Conservation (phyloP, 2,113 vertebrate species). For the Jaculus jaculus region DNA sequence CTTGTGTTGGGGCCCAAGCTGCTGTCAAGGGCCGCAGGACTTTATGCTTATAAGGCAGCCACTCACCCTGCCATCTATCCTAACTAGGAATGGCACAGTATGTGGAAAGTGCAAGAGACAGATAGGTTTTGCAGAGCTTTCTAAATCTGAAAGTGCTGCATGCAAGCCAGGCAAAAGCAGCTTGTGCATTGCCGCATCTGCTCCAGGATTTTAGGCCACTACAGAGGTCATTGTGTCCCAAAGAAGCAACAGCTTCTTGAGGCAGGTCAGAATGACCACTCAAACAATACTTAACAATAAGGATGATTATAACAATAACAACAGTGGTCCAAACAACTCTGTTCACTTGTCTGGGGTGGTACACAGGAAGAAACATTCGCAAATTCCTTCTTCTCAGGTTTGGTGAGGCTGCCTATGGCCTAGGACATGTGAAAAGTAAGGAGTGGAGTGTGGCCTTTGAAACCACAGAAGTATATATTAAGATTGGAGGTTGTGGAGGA, state of each 20-base stretch:
- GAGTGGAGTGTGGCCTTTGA: not conserved
- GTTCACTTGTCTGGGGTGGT: fast-evolving
- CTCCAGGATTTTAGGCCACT: not conserved
- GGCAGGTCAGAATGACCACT: fast-evolving
- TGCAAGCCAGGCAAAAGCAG: fast-evolving
- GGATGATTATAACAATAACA: not conserved
- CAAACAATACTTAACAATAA: not conserved
- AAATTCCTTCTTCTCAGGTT: fast-evolving
- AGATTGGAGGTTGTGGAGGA: not conserved
- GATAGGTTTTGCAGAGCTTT: not conserved
- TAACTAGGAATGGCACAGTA: fast-evolving
- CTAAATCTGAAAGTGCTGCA: not conserved
- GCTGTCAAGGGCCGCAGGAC: fast-evolving
- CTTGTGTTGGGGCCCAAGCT: fast-evolving
- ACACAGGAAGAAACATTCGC: not conserved
- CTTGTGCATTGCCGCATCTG: fast-evolving
- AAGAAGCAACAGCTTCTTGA: not conserved
- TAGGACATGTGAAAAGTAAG: fast-evolving
- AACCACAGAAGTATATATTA: not conserved
- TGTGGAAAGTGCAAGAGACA: not conserved
- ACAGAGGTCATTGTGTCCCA: not conserved
- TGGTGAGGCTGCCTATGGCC: fast-evolving
- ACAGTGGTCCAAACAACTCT: not conserved
- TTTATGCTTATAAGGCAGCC: not conserved
- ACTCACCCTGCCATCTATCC: not conserved